These are phyloP conservation scores for Xylocopa sonorina DNA, from an alignment of 1,140 invertebrate species.

Conservation along the genomic window DNA sequence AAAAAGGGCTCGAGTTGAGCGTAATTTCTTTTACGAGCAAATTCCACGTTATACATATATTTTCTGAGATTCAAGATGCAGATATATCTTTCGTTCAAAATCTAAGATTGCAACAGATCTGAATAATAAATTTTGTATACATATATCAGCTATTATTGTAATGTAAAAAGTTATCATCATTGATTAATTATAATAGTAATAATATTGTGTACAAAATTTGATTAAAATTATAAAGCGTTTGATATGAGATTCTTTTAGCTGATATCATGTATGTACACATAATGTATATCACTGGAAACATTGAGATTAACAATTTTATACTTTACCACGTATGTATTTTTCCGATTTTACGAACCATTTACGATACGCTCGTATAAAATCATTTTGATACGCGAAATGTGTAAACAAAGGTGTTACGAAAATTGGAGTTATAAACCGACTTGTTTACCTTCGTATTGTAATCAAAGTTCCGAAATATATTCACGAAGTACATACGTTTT, in stretches of 20 bases:
- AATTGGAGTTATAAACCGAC: not conserved
- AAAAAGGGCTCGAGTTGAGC: not conserved
- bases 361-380: not conserved
- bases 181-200: constrained; percentile 30
- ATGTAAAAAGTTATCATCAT: constrained; percentile 11
- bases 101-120: constrained; percentile 6
- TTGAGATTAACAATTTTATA: constrained; percentile 1
- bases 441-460: not conserved
- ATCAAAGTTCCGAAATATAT: constrained; percentile 3
- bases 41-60: not conserved
- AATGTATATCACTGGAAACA: not conserved
- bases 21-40: not conserved
- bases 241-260: constrained; percentile 51
- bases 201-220: constrained; percentile 16
- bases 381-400: not conserved
- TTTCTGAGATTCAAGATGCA: not conserved
- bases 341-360: constrained; percentile 18
- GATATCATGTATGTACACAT: constrained; percentile 9
- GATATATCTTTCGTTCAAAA: not conserved
- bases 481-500: constrained; percentile 9
- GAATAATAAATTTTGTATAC: constrained; percentile 4
- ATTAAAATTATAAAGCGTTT: constrained; percentile 38
- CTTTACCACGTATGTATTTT: constrained; percentile 13
- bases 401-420: constrained; percentile 8
- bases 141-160: not conserved